Conservation (phyloP, 2,888 invertebrate species). For the Eupithecia exiguata region DNA sequence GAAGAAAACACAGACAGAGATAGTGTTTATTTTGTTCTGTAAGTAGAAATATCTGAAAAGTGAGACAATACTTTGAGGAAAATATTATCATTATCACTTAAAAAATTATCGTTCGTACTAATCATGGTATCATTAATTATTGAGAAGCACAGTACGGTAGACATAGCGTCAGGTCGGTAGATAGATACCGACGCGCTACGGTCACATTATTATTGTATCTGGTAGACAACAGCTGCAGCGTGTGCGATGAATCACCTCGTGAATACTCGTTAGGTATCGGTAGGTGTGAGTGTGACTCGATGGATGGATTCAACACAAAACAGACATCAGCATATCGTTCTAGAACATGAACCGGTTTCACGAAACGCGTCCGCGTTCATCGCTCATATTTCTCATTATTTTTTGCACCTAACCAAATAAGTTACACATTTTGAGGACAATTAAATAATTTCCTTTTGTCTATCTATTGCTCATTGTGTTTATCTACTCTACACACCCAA, state of each 20-base stretch:
- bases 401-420: slow-evolving; percentile 12
- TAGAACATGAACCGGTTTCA: neutral
- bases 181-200: too few species aligned
- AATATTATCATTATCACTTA: too few species aligned
- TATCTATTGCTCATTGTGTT: neutral
- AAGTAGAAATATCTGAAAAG: too few species aligned
- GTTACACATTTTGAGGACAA: neutral
- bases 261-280: neutral
- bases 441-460: neutral
- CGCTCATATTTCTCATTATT: slow-evolving; percentile 6
- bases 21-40: too few species aligned
- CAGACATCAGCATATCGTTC: slow-evolving; percentile 11
- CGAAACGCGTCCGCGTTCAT: neutral
- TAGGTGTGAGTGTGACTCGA: slow-evolving; percentile 12
- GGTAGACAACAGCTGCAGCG: neutral
- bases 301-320: slow-evolving; percentile 19
- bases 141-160: too few species aligned
- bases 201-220: neutral
- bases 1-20: too few species aligned
- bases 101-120: too few species aligned
- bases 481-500: neutral
- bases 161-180: too few species aligned
- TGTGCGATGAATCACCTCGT: slow-evolving; percentile 1
- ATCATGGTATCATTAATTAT: too few species aligned
- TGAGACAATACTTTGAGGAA: too few species aligned